These are phyloP conservation scores for Empidonax alnorum DNA, from an alignment of 2,113 vertebrate species.

Conservation along the genomic window DNA sequence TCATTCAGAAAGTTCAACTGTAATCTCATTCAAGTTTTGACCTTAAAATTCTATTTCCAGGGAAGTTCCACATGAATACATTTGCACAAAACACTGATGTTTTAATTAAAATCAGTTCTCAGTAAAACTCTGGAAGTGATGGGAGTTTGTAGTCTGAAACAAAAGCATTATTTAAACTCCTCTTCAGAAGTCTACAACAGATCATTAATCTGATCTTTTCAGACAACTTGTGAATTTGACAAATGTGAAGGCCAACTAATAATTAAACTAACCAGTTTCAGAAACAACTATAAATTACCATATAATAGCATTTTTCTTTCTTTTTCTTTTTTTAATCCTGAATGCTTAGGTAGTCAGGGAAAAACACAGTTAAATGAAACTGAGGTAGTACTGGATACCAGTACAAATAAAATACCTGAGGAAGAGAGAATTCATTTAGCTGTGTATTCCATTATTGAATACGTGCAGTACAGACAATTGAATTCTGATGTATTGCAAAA, in stretches of 20 bases:
- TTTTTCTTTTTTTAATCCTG: neutral
- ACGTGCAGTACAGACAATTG: neutral
- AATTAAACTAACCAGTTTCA: neutral
- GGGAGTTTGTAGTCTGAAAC: neutral
- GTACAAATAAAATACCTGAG: neutral
- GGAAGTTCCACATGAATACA: neutral
- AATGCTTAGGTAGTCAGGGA: neutral
- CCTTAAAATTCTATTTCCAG: neutral
- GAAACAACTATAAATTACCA: neutral
- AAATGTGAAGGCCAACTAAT: neutral
- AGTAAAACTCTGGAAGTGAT: neutral
- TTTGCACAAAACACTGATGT: neutral
- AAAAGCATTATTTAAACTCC: neutral
- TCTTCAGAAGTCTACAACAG: neutral
- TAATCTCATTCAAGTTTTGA: conserved; percentile 23
- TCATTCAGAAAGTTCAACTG: conserved; percentile 31
- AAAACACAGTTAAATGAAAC: neutral
- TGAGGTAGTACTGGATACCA: neutral
- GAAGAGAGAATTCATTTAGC: neutral
- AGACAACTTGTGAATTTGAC: neutral
- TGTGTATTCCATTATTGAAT: neutral
- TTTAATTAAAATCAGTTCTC: conserved; percentile 30
- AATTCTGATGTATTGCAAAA: neutral
- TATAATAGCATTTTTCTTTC: neutral
- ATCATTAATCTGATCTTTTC: neutral